phyloP scores from a whole-genome alignment of 2,113 vertebrate genomes.

The Tamias sibiricus region DNA sequence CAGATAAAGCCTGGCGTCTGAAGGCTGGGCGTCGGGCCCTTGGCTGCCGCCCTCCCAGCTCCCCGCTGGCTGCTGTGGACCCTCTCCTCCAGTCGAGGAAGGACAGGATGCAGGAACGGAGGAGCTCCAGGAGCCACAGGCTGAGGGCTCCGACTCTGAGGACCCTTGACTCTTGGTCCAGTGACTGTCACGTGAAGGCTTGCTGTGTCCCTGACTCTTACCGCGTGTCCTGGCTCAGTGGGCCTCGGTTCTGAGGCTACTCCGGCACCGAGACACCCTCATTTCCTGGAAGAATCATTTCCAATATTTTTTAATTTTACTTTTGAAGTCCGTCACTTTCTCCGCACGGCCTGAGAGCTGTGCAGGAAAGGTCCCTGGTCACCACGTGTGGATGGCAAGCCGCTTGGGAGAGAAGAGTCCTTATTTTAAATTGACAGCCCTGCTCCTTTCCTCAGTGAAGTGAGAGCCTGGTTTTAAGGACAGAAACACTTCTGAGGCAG shows the following conservation, averaged over 20 bases:
- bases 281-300: not conserved
- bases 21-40: not conserved
- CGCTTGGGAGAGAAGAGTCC: not conserved
- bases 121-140: too few relatives aligned
- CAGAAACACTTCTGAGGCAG: too few relatives aligned
- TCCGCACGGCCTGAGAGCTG: not conserved
- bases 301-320: not conserved
- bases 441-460: not conserved
- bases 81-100: not conserved
- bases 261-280: accelerated
- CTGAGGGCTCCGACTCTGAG: accelerated
- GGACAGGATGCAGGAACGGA: too few relatives aligned
- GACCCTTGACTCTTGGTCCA: not conserved
- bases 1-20: not conserved
- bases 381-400: accelerated
- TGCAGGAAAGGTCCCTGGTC: not conserved
- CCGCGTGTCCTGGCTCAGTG: not conserved
- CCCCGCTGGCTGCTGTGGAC: not conserved
- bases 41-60: not conserved
- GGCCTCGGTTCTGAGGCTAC: accelerated
- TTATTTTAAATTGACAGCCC: too few relatives aligned
- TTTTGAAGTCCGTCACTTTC: not conserved
- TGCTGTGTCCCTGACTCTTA: too few relatives aligned
- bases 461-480: not conserved
- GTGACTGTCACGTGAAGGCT: not conserved